These are phyloP conservation scores for Phylloscopus whistleri DNA, from an alignment of 2,113 vertebrate genomes.

Conservation along the genomic window DNA sequence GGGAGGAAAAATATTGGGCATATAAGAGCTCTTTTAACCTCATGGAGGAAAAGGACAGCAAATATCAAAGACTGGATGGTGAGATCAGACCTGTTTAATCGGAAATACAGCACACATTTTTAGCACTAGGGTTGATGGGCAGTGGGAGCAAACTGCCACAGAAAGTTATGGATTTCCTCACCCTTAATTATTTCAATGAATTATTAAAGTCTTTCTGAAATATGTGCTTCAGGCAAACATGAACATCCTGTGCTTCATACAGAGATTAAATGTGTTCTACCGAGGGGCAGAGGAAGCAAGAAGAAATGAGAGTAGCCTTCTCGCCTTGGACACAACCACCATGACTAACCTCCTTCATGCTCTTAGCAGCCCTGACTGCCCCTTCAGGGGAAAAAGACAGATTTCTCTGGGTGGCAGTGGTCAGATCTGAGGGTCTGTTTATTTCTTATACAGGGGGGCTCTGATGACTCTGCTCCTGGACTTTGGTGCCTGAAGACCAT, in stretches of 20 bases:
- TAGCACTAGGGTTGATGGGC: background rate
- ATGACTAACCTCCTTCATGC: background rate
- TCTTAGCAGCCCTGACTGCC: background rate
- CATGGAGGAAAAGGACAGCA: background rate
- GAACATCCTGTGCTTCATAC: background rate
- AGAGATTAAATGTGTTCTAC: background rate
- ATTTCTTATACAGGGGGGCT: background rate
- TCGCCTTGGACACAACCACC: background rate
- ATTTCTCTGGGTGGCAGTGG: background rate
- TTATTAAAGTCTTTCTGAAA: slow-evolving; percentile 43
- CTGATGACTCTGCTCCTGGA: background rate
- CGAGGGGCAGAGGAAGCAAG: background rate
- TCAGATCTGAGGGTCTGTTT: background rate
- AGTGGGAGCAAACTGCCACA: background rate
- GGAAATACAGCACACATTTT: background rate
- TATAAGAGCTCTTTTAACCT: background rate
- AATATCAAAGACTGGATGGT: background rate
- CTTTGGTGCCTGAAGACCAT: background rate
- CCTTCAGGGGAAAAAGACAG: background rate
- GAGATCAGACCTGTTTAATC: background rate
- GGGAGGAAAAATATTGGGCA: background rate
- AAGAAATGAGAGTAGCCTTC: background rate
- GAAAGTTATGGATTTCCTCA: slow-evolving; percentile 22
- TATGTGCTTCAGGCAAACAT: slow-evolving; percentile 10
- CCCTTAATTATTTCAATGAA: slow-evolving; percentile 33